Conservation (phyloP, 2,113 vertebrate genomes). For the Etia nguti region DNA sequence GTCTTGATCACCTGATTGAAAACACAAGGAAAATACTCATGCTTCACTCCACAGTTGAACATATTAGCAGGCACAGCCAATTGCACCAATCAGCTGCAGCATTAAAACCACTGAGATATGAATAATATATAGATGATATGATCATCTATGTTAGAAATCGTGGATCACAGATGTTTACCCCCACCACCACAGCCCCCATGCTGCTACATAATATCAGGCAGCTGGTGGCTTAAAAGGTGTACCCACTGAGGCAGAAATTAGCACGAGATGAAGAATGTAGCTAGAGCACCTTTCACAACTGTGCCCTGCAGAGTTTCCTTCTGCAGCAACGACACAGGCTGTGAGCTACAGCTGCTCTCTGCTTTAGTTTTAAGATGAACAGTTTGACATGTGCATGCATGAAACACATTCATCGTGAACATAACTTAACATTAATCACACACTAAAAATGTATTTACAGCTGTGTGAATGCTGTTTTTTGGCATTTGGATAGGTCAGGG, state of each 20-base stretch:
- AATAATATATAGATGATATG: background rate
- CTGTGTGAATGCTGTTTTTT: background rate
- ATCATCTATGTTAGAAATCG: background rate
- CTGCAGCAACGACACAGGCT: background rate
- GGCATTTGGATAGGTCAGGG: background rate
- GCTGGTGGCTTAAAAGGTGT: background rate
- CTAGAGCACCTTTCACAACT: background rate
- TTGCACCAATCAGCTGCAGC: background rate
- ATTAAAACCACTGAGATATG: background rate
- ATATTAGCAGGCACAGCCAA: background rate
- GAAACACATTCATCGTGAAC: background rate
- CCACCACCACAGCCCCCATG: background rate
- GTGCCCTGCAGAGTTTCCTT: background rate
- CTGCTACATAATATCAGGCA: background rate
- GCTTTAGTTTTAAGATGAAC: background rate
- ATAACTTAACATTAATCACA: background rate
- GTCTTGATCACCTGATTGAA: slow-evolving; percentile 86
- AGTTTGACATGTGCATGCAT: background rate
- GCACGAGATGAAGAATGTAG: background rate
- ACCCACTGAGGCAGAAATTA: background rate
- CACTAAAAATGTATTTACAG: background rate
- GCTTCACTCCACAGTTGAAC: background rate
- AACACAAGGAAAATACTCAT: background rate
- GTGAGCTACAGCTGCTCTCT: background rate
- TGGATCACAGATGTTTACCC: background rate